Conservation (phyloP, 2,797 vertebrate genomes). For the Oreochromis mossambicus region DNA sequence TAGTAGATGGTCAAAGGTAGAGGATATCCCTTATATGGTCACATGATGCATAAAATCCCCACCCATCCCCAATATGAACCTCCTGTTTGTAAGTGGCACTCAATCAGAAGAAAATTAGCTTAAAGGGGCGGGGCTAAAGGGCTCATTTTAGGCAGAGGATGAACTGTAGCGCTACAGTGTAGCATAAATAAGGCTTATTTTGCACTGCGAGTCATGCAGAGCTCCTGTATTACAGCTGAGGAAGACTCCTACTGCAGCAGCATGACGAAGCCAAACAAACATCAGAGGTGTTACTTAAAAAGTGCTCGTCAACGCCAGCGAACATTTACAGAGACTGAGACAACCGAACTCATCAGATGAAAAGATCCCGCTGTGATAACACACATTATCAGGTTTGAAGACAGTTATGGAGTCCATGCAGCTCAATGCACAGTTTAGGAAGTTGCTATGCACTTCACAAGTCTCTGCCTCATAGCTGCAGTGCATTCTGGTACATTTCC, state of each 20-base stretch:
- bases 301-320: not conserved
- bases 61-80: not conserved
- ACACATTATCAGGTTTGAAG: rapidly evolving
- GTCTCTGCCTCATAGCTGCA: not conserved
- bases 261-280: not conserved
- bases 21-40: not conserved
- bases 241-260: not conserved
- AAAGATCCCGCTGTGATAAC: not conserved
- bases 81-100: not conserved
- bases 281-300: not conserved
- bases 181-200: not conserved
- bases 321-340: not conserved
- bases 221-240: not conserved
- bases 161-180: not conserved
- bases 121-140: not conserved
- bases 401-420: not conserved
- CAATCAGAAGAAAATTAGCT: not conserved
- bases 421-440: not conserved
- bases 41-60: not conserved
- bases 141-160: not conserved
- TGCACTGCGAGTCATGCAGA: not conserved
- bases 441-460: not conserved
- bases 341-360: not conserved
- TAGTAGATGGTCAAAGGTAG: not conserved
- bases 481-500: not conserved